These are phyloP conservation scores for Solenopsis invicta DNA, from an alignment of 1,140 invertebrate species.

Conservation along the genomic window DNA sequence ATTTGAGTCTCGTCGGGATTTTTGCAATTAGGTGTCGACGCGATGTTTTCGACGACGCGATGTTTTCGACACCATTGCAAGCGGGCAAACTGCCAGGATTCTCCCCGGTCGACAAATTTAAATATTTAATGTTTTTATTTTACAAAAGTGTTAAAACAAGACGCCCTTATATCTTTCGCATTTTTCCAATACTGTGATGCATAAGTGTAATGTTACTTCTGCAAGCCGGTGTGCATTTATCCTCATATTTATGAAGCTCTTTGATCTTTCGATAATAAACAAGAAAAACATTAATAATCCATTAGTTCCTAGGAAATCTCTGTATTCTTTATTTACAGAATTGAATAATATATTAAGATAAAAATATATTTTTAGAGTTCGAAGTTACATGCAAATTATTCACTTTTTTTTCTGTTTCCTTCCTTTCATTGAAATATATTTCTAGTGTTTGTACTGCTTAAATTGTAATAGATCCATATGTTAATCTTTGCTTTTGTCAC, in stretches of 20 bases:
- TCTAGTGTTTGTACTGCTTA: slow-evolving; percentile 1
- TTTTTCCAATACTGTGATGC: not conserved
- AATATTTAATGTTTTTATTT: slow-evolving; percentile 66
- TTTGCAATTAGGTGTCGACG: slow-evolving; percentile 61
- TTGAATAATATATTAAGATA: not conserved
- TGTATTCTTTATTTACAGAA: not conserved
- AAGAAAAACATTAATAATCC: not conserved
- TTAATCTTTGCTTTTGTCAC: slow-evolving; percentile 20
- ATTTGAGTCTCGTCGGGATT: slow-evolving; percentile 42
- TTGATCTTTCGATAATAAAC: not conserved
- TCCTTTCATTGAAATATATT: not conserved
- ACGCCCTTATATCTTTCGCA: not conserved
- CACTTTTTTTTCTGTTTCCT: not conserved
- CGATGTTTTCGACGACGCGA: slow-evolving; percentile 14
- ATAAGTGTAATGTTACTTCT: not conserved
- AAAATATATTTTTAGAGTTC: not conserved
- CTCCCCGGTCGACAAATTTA: slow-evolving; percentile 46
- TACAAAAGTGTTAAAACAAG: slow-evolving; percentile 10
- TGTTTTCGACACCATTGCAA: slow-evolving; percentile 5
- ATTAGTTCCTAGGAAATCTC: not conserved
- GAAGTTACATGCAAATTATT: not conserved
- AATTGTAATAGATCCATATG: slow-evolving; percentile 32
- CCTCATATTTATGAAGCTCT: not conserved
- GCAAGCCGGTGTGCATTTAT: not conserved
- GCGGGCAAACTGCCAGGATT: slow-evolving; percentile 68